These are phyloP conservation scores for Lordiphosa collinella DNA, from an alignment of 1,140 invertebrate genomes.

Conservation along the genomic window DNA sequence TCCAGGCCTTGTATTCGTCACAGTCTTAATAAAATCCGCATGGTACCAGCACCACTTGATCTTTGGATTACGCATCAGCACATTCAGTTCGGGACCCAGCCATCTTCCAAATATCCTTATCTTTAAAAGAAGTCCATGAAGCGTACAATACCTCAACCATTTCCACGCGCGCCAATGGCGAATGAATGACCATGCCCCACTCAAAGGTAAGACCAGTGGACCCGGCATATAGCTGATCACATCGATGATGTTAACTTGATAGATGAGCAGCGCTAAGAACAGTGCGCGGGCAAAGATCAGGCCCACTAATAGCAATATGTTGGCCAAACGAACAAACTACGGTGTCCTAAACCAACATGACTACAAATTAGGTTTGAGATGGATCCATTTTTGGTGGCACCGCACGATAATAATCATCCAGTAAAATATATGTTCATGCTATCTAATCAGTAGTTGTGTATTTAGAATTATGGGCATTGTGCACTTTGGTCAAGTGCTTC, in stretches of 20 bases:
- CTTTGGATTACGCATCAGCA: slow-evolving; percentile 61
- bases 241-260: slow-evolving; percentile 58
- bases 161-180: slow-evolving; percentile 51
- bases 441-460: slow-evolving; percentile 40
- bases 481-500: slow-evolving; percentile 12
- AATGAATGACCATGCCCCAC: slow-evolving; percentile 68
- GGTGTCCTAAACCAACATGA: slow-evolving; percentile 9
- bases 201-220: slow-evolving; percentile 50
- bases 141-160: slow-evolving; percentile 12
- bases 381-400: not conserved
- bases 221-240: slow-evolving; percentile 57
- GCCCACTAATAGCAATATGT: slow-evolving; percentile 49
- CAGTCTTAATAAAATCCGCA: slow-evolving; percentile 67
- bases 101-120: slow-evolving; percentile 81
- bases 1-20: slow-evolving; percentile 85
- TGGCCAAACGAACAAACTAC: not conserved
- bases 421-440: not conserved
- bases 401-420: no score
- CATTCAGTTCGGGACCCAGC: slow-evolving; percentile 66
- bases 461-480: slow-evolving; percentile 4
- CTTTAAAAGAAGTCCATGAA: slow-evolving; percentile 46
- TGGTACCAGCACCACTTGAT: slow-evolving; percentile 53
- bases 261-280: slow-evolving; percentile 43
- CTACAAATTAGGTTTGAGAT: slow-evolving; percentile 1
- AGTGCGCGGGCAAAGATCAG: slow-evolving; percentile 45